Evolutionary conservation across 2,888 invertebrate genomes (phyloP), one percentile per base, ranked within the genome.

Genomic region (Cataglyphis cursor): DNA sequence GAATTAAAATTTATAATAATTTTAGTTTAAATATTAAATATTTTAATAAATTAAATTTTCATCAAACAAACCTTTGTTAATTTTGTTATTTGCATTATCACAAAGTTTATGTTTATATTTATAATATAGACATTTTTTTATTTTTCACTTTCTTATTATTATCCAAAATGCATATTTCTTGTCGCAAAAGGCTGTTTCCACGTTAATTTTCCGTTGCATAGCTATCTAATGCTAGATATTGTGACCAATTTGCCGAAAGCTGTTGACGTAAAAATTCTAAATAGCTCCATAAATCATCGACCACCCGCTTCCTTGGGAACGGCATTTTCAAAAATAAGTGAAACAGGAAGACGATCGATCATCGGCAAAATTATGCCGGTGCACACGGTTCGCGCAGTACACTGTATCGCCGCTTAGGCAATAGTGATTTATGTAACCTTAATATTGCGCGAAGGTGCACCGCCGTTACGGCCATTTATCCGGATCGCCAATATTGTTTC

Each of bases 401-500:
- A 65, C 28, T 51, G 35, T 48, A 48, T 61, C 51, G 66, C n/a
- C 54, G 76, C 66, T 76, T 76, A 35, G 41, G 76, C 76, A 76
- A 76, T 76, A 54, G 54, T 76, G 76, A 76, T 65, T 76, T 76
- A 76, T 66, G 76, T 54, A 66, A 76, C 54, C 76, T 76, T 76
- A 66, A 76, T 66, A 66, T 66, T 31, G 75, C 74, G 74, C 44
- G 41, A 41, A 73, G 73, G 73, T 61, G 61, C 74, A 51, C 48
- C 73, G 41, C 21, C 62, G 74, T 48, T 48, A n/a, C 12, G 12
- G 35, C 75, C 65, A 75, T 75, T 75, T 65, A 75, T 75, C 75
- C 65, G 65, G 75, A 65, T 75, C 65, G 65, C 15, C 65, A 76
- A 76, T 76, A 76, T 76, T 76, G 75, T 76, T 76, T 76, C 75